Percentiles rank a stretch among this genome's conserved stretches.
phyloP scores from a whole-genome alignment of 2,797 vertebrate genomes.

The Tapirus indicus region DNA sequence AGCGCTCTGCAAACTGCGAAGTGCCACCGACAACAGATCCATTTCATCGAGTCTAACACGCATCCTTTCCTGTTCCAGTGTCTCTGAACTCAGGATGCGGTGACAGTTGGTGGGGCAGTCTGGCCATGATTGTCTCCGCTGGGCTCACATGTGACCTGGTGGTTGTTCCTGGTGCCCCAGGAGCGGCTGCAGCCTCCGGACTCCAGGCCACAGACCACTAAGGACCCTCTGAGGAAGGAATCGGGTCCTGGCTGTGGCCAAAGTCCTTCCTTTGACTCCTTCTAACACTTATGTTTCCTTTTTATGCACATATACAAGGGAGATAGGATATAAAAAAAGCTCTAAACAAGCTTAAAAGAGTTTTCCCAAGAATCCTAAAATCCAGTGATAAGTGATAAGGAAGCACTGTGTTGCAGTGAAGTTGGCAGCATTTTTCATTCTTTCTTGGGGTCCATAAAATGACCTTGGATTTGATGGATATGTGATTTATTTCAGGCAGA shows the following conservation, averaged over 20 bases:
- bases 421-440: not conserved
- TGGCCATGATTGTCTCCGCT: rapidly evolving
- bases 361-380: not conserved
- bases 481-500: not conserved
- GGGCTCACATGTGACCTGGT: not conserved
- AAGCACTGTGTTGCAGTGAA: not conserved
- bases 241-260: too few species aligned
- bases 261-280: not conserved
- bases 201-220: not conserved
- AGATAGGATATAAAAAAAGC: not conserved
- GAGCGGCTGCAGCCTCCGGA: not conserved
- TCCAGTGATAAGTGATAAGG: not conserved
- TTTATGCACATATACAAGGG: not conserved
- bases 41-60: rapidly evolving
- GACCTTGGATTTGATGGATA: not conserved
- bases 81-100: not conserved
- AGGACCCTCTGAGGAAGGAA: not conserved
- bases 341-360: not conserved
- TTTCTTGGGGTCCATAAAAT: not conserved
- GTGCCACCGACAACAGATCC: rapidly evolving
- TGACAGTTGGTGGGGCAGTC: too few species aligned
- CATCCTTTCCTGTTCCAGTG: rapidly evolving
- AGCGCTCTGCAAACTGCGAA: too few species aligned
- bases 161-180: too few species aligned
- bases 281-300: not conserved